phyloP scores from a whole-genome alignment of 2,888 invertebrate species.

The Lampropteryx suffumata region DNA sequence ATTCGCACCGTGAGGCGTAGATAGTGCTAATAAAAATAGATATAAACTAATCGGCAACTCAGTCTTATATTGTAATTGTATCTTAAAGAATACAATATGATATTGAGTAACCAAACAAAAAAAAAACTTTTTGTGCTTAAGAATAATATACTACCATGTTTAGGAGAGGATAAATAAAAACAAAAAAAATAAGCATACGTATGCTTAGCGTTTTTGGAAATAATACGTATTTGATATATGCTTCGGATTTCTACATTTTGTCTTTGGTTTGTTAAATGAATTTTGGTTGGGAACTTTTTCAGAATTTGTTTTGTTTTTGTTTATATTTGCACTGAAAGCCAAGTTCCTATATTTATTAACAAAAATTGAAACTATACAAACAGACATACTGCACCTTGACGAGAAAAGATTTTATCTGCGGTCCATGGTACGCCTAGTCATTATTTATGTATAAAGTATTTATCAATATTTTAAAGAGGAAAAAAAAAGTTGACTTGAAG shows the following conservation, averaged over 20 bases:
- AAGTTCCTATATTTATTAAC: conserved; percentile 78
- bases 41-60: conserved; percentile 51
- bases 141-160: conserved; percentile 62
- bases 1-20: conserved; percentile 75
- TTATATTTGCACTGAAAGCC: conserved; percentile 71
- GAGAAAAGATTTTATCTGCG: conserved; percentile 56
- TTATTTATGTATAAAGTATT: conserved; percentile 74
- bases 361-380: conserved; percentile 49
- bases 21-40: conserved; percentile 71
- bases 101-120: conserved; percentile 46
- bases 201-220: conserved; percentile 65
- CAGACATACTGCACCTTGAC: conserved; percentile 44
- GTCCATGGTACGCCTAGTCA: conserved; percentile 80
- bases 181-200: conserved; percentile 51
- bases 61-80: conserved; percentile 40
- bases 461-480: conserved; percentile 62
- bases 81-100: conserved; percentile 33
- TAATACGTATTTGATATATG: conserved; percentile 51
- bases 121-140: conserved; percentile 67
- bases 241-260: conserved; percentile 56
- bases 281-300: conserved; percentile 38
- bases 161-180: conserved; percentile 53
- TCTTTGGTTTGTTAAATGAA: conserved; percentile 32
- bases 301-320: conserved; percentile 30
- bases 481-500: conserved; percentile 56